phyloP scores from a whole-genome alignment of 2,113 vertebrate genomes.

The Vicugna pacos region DNA sequence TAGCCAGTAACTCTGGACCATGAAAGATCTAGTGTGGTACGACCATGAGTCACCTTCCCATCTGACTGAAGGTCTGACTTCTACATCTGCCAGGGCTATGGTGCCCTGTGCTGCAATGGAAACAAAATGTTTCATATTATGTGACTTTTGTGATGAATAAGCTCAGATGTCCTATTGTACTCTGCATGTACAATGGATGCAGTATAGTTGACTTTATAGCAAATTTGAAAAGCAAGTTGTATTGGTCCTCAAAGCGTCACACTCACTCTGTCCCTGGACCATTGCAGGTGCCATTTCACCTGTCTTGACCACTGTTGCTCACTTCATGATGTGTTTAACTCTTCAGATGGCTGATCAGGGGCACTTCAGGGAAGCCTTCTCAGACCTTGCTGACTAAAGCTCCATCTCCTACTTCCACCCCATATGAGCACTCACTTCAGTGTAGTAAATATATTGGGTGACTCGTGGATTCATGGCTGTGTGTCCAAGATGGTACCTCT shows the following conservation, averaged over 20 bases:
- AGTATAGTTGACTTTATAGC: background rate
- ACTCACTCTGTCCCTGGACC: background rate
- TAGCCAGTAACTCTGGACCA: background rate
- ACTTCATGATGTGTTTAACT: background rate
- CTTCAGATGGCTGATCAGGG: background rate
- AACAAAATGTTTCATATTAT: background rate
- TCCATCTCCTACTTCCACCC: accelerated
- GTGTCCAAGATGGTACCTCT: background rate
- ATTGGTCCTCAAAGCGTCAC: background rate
- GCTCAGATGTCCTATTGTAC: background rate
- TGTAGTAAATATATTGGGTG: background rate
- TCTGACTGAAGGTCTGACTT: background rate
- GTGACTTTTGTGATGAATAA: conserved; percentile 6
- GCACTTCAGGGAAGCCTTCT: background rate
- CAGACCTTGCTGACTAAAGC: background rate
- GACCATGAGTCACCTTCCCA: background rate
- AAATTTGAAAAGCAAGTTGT: background rate
- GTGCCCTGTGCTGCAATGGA: background rate
- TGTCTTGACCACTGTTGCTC: background rate
- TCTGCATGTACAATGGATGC: background rate
- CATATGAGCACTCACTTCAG: accelerated
- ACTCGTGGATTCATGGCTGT: background rate
- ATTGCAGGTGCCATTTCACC: background rate
- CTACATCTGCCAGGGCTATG: background rate
- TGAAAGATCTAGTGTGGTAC: background rate